Evolutionary conservation across 1,140 invertebrate species (phyloP).

Genomic region (Pseudomyrmex dendroicus): DNA sequence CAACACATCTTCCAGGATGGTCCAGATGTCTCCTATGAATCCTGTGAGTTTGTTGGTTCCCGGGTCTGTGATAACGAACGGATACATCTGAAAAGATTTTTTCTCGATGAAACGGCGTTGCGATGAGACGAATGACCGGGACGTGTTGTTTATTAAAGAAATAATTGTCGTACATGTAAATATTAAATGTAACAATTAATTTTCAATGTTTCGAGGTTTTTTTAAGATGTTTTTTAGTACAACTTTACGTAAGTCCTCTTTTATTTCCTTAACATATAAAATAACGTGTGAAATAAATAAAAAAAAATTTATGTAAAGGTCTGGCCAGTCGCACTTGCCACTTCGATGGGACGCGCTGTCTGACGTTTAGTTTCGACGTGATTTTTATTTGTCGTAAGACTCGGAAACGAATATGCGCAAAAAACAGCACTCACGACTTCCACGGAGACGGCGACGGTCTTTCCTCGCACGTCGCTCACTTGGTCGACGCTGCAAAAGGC

Average conservation of each 20-base stretch:
- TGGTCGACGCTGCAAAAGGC: constrained; percentile 69
- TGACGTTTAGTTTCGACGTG: not conserved
- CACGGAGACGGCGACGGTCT: constrained; percentile 49
- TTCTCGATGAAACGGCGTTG: not conserved
- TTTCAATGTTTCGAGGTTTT: no score
- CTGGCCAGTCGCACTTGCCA: no score
- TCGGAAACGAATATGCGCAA: not conserved
- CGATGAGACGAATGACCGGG: no score
- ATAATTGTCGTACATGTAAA: no score
- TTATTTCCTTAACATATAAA: no score
- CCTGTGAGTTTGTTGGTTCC: constrained; percentile 62
- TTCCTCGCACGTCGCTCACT: constrained; percentile 51
- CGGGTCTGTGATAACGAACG: constrained; percentile 56
- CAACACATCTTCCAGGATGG: constrained; percentile 61
- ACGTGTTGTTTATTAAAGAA: no score
- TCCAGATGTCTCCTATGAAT: constrained; percentile 74
- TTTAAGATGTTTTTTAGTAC: no score
- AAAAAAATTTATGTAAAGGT: no score
- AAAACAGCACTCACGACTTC: constrained; percentile 21
- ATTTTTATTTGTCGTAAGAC: not conserved
- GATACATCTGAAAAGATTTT: constrained; percentile 60
- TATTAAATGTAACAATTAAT: no score
- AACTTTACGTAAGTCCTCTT: no score
- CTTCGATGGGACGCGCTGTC: no score
- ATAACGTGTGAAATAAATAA: no score